These are phyloP conservation scores for Sus cebifrons DNA, from an alignment of 2,797 vertebrate genomes.

Conservation along the genomic window DNA sequence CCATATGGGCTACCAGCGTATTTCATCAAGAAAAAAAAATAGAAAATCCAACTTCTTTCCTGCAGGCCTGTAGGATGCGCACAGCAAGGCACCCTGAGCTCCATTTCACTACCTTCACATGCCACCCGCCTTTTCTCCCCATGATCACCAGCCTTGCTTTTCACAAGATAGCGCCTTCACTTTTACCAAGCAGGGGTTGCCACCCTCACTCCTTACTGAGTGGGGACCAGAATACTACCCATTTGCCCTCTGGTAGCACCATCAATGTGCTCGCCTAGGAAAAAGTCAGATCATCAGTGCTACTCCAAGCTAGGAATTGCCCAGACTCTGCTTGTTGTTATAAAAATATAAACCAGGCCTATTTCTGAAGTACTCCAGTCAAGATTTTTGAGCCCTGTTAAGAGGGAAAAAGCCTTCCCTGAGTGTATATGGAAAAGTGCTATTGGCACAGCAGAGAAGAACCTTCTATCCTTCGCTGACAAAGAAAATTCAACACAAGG, in stretches of 20 bases:
- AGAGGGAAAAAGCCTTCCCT: conserved; percentile 78
- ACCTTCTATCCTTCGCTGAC: conserved; percentile 78
- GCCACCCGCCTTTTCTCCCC: conserved; percentile 72
- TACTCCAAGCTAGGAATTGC: conserved; percentile 73
- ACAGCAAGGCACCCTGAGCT: conserved; percentile 64
- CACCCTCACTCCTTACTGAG: conserved; percentile 77
- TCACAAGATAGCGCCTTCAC: conserved; percentile 73
- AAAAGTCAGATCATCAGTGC: conserved; percentile 85
- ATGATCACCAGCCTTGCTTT: conserved; percentile 62
- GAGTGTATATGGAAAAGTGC: conserved; percentile 81
- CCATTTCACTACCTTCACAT: conserved; percentile 58
- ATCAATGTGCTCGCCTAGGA: conserved; percentile 80
- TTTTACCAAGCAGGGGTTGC: conserved; percentile 76
- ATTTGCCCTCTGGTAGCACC: conserved; percentile 75
- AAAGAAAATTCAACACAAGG: conserved; percentile 73
- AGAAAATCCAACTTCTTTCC: conserved; percentile 62
- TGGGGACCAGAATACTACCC: conserved; percentile 72
- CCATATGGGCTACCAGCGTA: conserved; percentile 71
- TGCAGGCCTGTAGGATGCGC: conserved; percentile 53
- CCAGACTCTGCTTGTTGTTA: conserved; percentile 77
- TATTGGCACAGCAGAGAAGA: conserved; percentile 64
- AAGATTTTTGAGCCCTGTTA: conserved; percentile 85
- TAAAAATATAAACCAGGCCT: conserved; percentile 83
- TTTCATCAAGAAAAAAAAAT: conserved; percentile 66
- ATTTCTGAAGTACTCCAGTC: conserved; percentile 86